phyloP scores from a whole-genome alignment of 1,140 invertebrate genomes.

The Prorops nasuta region DNA sequence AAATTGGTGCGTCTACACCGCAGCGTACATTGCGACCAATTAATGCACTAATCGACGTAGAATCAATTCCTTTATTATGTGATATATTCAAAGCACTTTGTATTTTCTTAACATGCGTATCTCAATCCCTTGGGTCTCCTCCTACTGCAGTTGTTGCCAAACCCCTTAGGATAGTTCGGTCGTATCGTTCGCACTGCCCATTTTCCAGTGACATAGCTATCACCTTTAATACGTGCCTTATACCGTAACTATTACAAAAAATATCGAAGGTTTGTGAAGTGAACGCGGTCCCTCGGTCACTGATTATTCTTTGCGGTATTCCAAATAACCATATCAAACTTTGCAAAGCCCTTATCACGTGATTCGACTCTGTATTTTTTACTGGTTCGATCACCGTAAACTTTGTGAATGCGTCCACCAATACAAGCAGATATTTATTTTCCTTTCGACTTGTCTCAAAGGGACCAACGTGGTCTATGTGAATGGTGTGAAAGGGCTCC shows the following conservation, averaged over 20 bases:
- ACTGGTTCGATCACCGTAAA: too few relatives aligned
- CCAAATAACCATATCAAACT: too few relatives aligned
- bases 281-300: slow-evolving; percentile 3
- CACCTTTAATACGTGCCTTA: slow-evolving; percentile 29
- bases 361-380: too few relatives aligned
- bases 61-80: background rate
- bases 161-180: slow-evolving; percentile 6
- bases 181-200: slow-evolving; percentile 13
- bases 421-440: too few relatives aligned
- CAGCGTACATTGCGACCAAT: background rate
- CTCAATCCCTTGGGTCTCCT: slow-evolving; percentile 1
- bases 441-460: too few relatives aligned
- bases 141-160: background rate
- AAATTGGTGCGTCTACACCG: background rate
- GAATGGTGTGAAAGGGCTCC: too few relatives aligned
- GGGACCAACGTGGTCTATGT: too few relatives aligned
- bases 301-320: background rate
- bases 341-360: too few relatives aligned
- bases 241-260: slow-evolving; percentile 22
- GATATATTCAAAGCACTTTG: background rate
- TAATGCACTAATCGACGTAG: background rate
- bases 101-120: background rate
- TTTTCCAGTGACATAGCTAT: slow-evolving; percentile 30
- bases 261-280: slow-evolving; percentile 12
- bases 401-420: too few relatives aligned